Conservation (phyloP, 2,888 invertebrate genomes). For the Leptopilina syphax region DNA sequence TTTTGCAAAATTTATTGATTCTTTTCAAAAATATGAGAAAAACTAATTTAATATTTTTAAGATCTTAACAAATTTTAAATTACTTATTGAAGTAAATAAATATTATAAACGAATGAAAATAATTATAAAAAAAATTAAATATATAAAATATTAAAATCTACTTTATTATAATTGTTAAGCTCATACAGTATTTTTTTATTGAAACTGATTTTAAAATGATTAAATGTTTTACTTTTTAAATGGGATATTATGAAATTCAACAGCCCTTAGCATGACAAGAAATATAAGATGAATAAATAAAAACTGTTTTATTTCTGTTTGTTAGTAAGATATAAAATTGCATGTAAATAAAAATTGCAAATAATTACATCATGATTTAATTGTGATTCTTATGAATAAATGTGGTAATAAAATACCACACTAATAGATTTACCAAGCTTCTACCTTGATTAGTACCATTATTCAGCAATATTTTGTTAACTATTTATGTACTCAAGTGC, state of each 20-base stretch:
- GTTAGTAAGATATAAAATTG: constrained; percentile 3
- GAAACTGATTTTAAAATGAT: too few relatives aligned
- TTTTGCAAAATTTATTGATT: not conserved
- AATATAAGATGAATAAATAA: not conserved
- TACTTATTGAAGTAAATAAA: too few relatives aligned
- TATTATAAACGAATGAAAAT: too few relatives aligned
- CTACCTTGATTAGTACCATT: constrained; percentile 12
- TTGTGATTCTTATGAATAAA: constrained; percentile 18
- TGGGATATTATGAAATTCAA: not conserved
- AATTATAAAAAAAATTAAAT: too few relatives aligned
- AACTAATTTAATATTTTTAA: not conserved
- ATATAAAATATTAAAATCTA: too few relatives aligned
- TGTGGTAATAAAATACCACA: constrained; percentile 18
- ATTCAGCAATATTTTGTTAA: constrained; percentile 33
- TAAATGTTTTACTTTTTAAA: too few relatives aligned
- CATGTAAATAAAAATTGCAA: not conserved
- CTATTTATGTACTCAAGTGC: not conserved
- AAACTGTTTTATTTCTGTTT: not conserved
- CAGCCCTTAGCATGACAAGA: not conserved
- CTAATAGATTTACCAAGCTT: constrained; percentile 18
- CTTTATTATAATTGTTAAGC: too few relatives aligned
- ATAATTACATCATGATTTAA: constrained; percentile 4
- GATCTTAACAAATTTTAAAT: too few relatives aligned
- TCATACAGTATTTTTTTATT: too few relatives aligned
- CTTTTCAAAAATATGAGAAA: not conserved